phyloP scores from a whole-genome alignment of 2,888 invertebrate species.

The Abrostola tripartita region DNA sequence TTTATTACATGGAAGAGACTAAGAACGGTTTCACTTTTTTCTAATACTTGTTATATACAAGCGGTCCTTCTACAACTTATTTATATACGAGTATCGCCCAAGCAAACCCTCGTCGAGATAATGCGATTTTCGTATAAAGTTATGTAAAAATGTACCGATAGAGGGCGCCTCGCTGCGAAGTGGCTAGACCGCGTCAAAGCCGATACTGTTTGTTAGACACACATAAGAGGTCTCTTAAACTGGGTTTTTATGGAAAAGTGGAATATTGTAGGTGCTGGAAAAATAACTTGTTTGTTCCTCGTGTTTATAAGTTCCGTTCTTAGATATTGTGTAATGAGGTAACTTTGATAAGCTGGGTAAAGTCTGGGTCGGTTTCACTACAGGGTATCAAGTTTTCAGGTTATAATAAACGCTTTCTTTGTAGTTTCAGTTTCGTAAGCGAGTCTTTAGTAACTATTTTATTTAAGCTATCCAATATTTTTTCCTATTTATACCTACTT shows the following conservation, averaged over 20 bases:
- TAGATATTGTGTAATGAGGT: neutral
- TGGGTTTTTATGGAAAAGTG: slow-evolving; percentile 36
- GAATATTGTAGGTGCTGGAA: slow-evolving; percentile 14
- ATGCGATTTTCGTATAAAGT: slow-evolving; percentile 74
- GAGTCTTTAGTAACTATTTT: too few species aligned
- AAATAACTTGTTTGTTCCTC: slow-evolving; percentile 11
- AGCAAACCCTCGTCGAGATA: slow-evolving; percentile 55
- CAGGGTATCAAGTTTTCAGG: too few species aligned
- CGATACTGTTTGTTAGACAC: slow-evolving; percentile 56
- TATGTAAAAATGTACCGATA: slow-evolving; percentile 68
- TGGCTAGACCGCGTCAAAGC: slow-evolving; percentile 45
- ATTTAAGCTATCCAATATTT: too few species aligned
- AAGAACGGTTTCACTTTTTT: too few species aligned
- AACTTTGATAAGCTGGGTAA: slow-evolving; percentile 18
- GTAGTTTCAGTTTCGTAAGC: too few species aligned
- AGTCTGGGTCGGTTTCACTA: neutral
- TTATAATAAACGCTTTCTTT: too few species aligned
- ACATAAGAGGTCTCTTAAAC: slow-evolving; percentile 50
- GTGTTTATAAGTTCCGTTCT: slow-evolving; percentile 2
- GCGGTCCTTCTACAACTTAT: neutral
- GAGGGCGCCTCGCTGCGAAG: slow-evolving; percentile 63
- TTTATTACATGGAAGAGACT: too few species aligned
- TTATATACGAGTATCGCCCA: neutral
- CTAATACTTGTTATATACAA: neutral
- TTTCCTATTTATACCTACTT: too few species aligned